Evolutionary conservation across 2,888 invertebrate species (phyloP), one percentile per base, ranked within the genome.

Genomic region (Tinea semifulvella): DNA sequence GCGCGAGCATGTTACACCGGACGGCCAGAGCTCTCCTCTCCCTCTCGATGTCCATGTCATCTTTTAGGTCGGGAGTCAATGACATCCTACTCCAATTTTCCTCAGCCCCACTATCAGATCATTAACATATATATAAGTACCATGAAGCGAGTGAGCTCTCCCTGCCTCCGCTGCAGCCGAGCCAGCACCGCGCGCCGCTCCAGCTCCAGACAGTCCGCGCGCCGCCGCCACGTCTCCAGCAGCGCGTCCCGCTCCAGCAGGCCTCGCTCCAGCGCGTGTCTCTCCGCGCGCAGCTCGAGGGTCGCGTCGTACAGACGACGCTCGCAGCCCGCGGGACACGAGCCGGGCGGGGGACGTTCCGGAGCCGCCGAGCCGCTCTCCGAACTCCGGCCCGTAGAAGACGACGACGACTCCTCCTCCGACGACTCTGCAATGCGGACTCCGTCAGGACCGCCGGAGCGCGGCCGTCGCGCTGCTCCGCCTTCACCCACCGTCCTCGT

Each of bases 261-360:
- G 22, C 8, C 22, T 26, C 26, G 3, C 10, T n/a, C 26, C 2
- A 10, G 2, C 3, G 26, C 49, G 39, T 25, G 43, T 26, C 6
- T n/a, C 3, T 26, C 16, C 36, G 66, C 63, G 42, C 92, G 77
- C 54, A 89, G 64, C 8, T 80, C 70, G 53, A 90, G 88, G 1
- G 90, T 85, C 52, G 84, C 68, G 25, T 90, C 85, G 57, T 86
- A 92, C n/a, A 89, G 63, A 0, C 84, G 79, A 22, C 65, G 73
- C 44, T 91, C 90, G 51, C 90, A 88, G 0, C 88, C 91, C 18
- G 84, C 76, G 0, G 92, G 92, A 51, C 91, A 91, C 7, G 87
- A 68, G 50, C 81, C 85, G 49, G 92, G 89, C 56, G 92, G 90
- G 5, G 90, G 76, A 10, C 85, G 80, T 43, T 90, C 84, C 1